Percentiles rank a stretch among this genome's conserved stretches.
Conservation (phyloP, 2,797 vertebrate genomes). For the Oreochromis mossambicus region DNA sequence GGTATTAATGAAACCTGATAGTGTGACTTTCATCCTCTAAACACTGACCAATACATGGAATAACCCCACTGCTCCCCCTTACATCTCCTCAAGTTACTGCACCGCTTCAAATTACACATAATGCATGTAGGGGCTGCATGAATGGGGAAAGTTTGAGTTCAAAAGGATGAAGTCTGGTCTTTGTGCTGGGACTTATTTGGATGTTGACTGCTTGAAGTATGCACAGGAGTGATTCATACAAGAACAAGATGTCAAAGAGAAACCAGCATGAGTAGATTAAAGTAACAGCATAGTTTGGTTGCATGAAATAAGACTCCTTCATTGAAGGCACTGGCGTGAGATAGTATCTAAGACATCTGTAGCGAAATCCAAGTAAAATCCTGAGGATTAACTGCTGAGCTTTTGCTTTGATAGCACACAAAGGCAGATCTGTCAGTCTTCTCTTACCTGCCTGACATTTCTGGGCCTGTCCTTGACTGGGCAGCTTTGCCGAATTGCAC, state of each 20-base stretch:
- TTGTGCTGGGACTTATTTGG: not conserved
- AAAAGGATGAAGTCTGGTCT: not conserved
- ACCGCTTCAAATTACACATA: not conserved
- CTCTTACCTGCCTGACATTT: constrained; percentile 6
- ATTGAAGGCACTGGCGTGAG: not conserved
- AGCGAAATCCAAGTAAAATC: not conserved
- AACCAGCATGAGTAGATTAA: not conserved
- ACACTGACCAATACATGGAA: constrained; percentile 31
- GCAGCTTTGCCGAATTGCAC: not conserved
- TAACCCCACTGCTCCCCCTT: constrained; percentile 15
- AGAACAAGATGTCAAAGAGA: not conserved
- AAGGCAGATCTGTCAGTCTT: constrained; percentile 29
- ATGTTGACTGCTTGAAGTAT: not conserved
- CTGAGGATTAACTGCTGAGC: not conserved
- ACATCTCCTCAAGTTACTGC: constrained; percentile 30
- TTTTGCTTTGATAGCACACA: not conserved
- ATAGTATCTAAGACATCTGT: not conserved
- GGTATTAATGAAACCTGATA: constrained; percentile 47
- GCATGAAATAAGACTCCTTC: not conserved
- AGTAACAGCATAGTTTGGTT: not conserved
- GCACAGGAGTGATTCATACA: not conserved
- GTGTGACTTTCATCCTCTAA: constrained; percentile 44
- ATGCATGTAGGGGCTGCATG: not conserved
- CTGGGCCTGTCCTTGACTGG: constrained; percentile 42
- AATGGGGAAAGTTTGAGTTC: not conserved